These are phyloP conservation scores for Melanotaenia maccullochi DNA, from an alignment of 2,797 vertebrate genomes.

Conservation along the genomic window DNA sequence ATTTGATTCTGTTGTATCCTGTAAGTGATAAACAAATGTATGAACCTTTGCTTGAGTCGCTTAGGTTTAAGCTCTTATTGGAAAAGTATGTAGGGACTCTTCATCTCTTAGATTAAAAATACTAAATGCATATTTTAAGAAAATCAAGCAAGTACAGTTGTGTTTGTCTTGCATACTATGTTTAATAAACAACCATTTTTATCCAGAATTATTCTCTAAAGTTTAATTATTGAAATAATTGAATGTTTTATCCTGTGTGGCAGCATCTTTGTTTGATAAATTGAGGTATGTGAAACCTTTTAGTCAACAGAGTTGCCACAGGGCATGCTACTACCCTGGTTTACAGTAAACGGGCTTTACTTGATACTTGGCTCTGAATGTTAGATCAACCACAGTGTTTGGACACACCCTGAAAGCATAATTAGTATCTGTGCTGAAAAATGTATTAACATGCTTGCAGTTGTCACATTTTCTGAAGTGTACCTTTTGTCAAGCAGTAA, in stretches of 20 bases:
- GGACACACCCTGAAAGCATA: constrained; percentile 32
- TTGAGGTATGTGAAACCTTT: constrained; percentile 29
- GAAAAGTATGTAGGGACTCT: neutral
- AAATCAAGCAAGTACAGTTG: neutral
- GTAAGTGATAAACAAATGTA: neutral
- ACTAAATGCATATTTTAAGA: neutral
- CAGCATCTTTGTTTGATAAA: constrained; percentile 33
- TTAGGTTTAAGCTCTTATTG: neutral
- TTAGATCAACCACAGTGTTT: constrained; percentile 25
- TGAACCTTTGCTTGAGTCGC: neutral
- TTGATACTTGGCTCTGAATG: constrained; percentile 49
- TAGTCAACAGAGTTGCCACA: constrained; percentile 34
- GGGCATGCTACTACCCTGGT: constrained; percentile 40
- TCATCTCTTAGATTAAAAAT: neutral
- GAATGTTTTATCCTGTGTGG: neutral
- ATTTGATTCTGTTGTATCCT: neutral
- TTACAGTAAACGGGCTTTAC: constrained; percentile 35
- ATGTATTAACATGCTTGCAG: constrained; percentile 19
- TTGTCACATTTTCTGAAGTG: constrained; percentile 14
- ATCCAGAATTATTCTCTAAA: neutral
- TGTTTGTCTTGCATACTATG: neutral
- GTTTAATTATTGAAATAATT: neutral
- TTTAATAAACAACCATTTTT: neutral
- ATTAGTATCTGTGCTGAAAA: constrained; percentile 30
- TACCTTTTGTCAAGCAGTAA: constrained; percentile 29